These are phyloP conservation scores for Zingel zingel DNA, from an alignment of 2,113 vertebrate genomes.

Conservation along the genomic window DNA sequence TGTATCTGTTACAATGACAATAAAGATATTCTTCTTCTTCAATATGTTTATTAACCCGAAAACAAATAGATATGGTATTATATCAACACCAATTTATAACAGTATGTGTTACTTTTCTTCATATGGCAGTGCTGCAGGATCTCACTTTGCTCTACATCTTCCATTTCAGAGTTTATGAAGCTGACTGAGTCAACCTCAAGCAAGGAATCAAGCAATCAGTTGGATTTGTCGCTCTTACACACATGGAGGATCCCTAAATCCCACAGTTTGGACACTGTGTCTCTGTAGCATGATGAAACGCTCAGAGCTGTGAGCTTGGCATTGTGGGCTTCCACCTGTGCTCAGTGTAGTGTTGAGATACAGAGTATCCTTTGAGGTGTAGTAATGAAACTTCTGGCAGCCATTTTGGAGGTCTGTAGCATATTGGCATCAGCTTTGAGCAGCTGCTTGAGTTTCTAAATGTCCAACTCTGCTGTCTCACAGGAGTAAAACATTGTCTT, in stretches of 20 bases:
- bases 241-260: slow-evolving; percentile 45
- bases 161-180: slow-evolving; percentile 62
- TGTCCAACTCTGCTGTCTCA: neutral
- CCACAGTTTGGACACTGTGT: slow-evolving; percentile 36
- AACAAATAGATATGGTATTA: neutral
- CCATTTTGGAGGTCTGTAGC: slow-evolving; percentile 58
- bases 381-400: slow-evolving; percentile 35
- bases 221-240: slow-evolving; percentile 35
- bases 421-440: slow-evolving; percentile 38
- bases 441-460: slow-evolving; percentile 17
- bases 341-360: slow-evolving; percentile 37
- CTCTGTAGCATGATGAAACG: slow-evolving; percentile 31
- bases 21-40: no score
- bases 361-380: slow-evolving; percentile 37
- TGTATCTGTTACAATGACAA: no score
- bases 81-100: neutral
- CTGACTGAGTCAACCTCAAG: slow-evolving; percentile 41
- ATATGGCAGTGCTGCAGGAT: neutral
- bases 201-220: slow-evolving; percentile 11
- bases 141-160: slow-evolving; percentile 44
- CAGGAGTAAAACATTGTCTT: neutral
- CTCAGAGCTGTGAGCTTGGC: slow-evolving; percentile 30
- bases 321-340: slow-evolving; percentile 38
- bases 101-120: neutral
- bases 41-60: neutral